Conservation (phyloP, 1,140 invertebrate genomes). For the Megalopta genalis region DNA sequence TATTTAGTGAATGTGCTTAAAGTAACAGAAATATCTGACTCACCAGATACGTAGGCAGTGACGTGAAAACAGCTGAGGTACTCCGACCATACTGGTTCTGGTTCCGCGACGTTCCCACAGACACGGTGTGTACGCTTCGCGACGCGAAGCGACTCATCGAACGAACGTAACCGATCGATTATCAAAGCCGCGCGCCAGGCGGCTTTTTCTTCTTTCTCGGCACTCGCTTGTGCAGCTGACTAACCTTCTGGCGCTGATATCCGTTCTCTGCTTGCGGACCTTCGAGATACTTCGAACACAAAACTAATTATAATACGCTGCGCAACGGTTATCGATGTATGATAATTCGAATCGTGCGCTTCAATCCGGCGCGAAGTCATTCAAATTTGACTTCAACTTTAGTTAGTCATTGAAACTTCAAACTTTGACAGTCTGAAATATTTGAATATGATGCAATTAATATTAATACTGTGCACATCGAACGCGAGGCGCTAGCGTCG, state of each 20-base stretch:
- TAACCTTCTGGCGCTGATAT: conserved; percentile 15
- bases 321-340: conserved; percentile 21
- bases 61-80: conserved; percentile 75
- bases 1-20: conserved; percentile 12
- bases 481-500: not conserved
- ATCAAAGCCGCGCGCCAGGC: conserved; percentile 24
- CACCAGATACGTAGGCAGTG: conserved; percentile 71
- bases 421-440: not conserved
- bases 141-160: conserved; percentile 27
- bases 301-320: not conserved
- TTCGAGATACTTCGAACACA: not conserved
- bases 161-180: conserved; percentile 52
- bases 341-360: conserved; percentile 9
- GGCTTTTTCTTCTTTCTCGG: conserved; percentile 38
- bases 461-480: not conserved
- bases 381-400: not conserved
- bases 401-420: not conserved
- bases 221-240: conserved; percentile 22
- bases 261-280: not conserved
- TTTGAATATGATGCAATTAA: no score
- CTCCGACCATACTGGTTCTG: conserved; percentile 73
- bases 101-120: conserved; percentile 59
- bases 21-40: conserved; percentile 53
- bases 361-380: not conserved
- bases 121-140: conserved; percentile 44